These are phyloP conservation scores for Laterallus jamaicensis DNA, from an alignment of 2,113 vertebrate genomes.

Conservation along the genomic window DNA sequence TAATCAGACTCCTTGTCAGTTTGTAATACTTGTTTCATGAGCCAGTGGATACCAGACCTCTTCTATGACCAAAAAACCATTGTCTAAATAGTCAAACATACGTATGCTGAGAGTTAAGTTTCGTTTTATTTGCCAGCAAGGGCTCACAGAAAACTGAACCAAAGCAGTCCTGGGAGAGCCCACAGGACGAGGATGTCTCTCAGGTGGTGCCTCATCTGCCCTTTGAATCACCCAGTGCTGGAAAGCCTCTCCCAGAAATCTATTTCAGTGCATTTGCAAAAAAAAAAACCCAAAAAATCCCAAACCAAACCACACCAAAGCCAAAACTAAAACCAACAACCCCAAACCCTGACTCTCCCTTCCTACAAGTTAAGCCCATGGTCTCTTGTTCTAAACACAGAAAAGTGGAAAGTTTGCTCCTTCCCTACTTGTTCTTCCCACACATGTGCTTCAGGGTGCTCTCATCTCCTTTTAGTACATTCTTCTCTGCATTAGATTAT, in stretches of 20 bases:
- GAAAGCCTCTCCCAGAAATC: not conserved
- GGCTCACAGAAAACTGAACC: not conserved
- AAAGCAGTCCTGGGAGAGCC: not conserved
- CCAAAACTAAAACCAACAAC: too few species aligned
- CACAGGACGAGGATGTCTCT: rapidly evolving
- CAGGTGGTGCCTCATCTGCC: not conserved
- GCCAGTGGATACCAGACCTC: not conserved
- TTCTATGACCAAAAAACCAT: not conserved
- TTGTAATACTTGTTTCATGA: not conserved
- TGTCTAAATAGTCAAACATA: not conserved
- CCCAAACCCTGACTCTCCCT: not conserved
- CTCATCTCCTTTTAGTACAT: not conserved
- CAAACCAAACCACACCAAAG: too few species aligned
- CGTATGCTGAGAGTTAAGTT: not conserved
- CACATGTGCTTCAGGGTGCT: not conserved
- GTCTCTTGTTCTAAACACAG: not conserved
- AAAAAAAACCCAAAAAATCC: too few species aligned
- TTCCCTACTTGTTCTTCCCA: not conserved
- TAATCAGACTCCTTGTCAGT: not conserved
- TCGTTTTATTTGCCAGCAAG: not conserved
- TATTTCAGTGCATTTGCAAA: not conserved
- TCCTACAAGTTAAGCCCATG: not conserved
- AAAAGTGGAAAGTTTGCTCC: not conserved
- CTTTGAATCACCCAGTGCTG: not conserved
- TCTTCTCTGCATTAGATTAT: not conserved